Percentiles rank a stretch among this genome's conserved stretches.
Evolutionary conservation across 2,888 invertebrate genomes (phyloP).

Genomic region (Caenorhabditis wallacei): DNA sequence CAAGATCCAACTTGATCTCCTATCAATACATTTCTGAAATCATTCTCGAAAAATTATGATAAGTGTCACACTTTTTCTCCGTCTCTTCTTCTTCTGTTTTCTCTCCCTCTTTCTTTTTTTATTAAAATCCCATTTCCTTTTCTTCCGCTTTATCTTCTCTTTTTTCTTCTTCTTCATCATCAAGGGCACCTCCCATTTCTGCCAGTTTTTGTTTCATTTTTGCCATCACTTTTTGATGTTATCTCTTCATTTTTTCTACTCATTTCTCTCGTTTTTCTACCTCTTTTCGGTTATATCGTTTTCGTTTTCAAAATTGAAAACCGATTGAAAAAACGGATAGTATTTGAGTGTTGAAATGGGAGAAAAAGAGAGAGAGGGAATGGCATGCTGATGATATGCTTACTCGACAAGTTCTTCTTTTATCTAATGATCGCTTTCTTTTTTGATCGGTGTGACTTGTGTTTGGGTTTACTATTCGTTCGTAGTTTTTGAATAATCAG

Average conservation of each 20-base stretch:
- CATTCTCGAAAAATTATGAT: too few relatives aligned
- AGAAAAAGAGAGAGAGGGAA: neutral
- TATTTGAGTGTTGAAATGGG: neutral
- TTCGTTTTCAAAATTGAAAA: constrained; percentile 42
- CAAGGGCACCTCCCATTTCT: constrained; percentile 21
- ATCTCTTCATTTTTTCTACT: constrained; percentile 1
- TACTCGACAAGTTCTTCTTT: constrained; percentile 22
- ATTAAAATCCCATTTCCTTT: neutral
- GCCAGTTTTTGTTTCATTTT: constrained; percentile 24
- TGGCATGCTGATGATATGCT: constrained; percentile 30
- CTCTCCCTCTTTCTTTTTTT: neutral
- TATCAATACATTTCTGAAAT: too few relatives aligned
- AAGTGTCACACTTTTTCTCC: neutral
- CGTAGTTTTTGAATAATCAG: neutral
- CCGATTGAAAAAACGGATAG: constrained; percentile 27
- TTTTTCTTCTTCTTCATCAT: constrained; percentile 8
- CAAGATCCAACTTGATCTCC: too few relatives aligned
- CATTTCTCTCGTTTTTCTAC: neutral
- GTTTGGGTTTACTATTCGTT: constrained; percentile 16
- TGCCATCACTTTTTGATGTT: constrained; percentile 19
- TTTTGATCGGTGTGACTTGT: constrained; percentile 34
- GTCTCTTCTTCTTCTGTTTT: neutral
- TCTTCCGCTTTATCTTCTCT: neutral
- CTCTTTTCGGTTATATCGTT: constrained; percentile 30
- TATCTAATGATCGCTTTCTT: constrained; percentile 7